Conservation (phyloP, 2,113 vertebrate species). For the Callaeas wilsoni region DNA sequence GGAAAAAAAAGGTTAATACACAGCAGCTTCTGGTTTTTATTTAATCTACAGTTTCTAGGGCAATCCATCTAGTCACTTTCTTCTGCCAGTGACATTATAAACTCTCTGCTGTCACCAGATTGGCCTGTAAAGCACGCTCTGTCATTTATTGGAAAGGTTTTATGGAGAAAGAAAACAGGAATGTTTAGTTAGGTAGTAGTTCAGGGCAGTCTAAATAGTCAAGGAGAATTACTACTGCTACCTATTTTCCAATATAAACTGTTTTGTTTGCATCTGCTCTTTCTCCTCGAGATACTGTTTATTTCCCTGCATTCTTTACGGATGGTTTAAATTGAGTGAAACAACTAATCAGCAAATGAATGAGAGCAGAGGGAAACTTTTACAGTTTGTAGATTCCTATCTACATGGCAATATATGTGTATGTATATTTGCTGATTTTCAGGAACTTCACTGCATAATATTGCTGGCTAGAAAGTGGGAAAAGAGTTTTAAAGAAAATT, state of each 20-base stretch:
- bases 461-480: not conserved
- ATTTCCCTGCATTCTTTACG: not conserved
- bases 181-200: not conserved
- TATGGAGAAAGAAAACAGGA: not conserved
- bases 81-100: slow-evolving; percentile 7
- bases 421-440: not conserved
- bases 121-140: not conserved
- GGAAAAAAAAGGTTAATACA: not conserved
- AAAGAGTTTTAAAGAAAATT: not conserved
- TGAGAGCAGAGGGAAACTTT: not conserved
- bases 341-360: not conserved
- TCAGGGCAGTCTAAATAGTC: not conserved
- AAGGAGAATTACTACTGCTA: not conserved
- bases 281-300: not conserved
- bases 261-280: not conserved
- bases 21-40: not conserved
- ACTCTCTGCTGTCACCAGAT: not conserved
- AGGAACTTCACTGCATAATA: not conserved
- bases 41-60: not conserved
- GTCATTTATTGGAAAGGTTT: slow-evolving; percentile 24
- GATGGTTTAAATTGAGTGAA: not conserved
- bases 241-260: not conserved
- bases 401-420: rapidly evolving
- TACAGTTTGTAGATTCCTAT: not conserved
- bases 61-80: not conserved